Evolutionary conservation across 2,113 vertebrate species (phyloP).

Genomic region (Dasypus novemcinctus): DNA sequence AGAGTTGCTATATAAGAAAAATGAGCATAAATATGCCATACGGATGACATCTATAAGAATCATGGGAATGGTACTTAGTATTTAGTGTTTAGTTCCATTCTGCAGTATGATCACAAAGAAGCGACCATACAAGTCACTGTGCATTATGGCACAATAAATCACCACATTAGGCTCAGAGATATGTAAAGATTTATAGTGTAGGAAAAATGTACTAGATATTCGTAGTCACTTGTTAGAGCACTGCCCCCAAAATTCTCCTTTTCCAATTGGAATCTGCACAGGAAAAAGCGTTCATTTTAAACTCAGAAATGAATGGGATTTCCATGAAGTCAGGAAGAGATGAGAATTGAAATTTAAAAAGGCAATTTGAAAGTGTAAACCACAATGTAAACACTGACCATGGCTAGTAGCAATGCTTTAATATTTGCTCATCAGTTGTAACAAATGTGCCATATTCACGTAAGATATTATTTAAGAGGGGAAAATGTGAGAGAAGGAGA

Average conservation of each 20-base stretch:
- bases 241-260: neutral
- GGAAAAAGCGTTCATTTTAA: neutral
- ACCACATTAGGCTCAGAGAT: neutral
- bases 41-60: neutral
- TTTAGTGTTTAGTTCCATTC: conserved; percentile 35
- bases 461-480: no score
- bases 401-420: no score
- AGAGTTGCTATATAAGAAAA: neutral
- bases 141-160: conserved; percentile 27
- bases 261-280: neutral
- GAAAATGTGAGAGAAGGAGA: no score
- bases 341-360: neutral
- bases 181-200: conserved; percentile 27
- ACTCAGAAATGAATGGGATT: neutral
- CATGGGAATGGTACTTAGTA: neutral
- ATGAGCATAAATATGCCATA: neutral
- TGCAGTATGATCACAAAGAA: conserved; percentile 19
- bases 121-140: neutral
- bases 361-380: neutral
- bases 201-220: neutral
- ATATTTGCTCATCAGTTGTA: no score
- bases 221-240: neutral
- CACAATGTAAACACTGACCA: no score
- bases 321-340: neutral
- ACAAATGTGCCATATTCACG: no score